These are phyloP conservation scores for Folsomia manolachei DNA, from an alignment of 2,888 invertebrate genomes.

Conservation along the genomic window DNA sequence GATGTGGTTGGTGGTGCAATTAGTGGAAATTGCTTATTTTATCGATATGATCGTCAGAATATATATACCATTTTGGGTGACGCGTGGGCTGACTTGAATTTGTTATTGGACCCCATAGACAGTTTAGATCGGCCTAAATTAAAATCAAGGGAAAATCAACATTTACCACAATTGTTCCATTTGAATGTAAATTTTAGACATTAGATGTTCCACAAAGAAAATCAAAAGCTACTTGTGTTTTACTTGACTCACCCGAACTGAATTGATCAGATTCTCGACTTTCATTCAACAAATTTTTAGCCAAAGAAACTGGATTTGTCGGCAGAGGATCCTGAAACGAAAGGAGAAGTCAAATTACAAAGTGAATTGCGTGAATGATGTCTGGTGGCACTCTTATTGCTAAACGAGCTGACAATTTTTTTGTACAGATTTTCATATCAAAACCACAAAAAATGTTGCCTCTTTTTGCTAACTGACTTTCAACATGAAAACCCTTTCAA, in stretches of 20 bases:
- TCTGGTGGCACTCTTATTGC: too few relatives aligned
- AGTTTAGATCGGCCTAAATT: slow-evolving; percentile 49
- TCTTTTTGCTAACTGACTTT: not conserved
- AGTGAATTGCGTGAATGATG: too few relatives aligned
- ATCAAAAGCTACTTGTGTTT: not conserved
- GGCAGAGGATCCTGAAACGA: slow-evolving; percentile 46
- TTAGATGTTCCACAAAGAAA: not conserved
- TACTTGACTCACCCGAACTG: slow-evolving; percentile 46
- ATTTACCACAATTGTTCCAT: slow-evolving; percentile 13
- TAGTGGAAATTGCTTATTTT: not conserved
- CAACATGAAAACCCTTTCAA: not conserved
- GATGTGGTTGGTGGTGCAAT: not conserved
- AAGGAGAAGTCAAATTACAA: not conserved
- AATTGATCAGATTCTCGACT: slow-evolving; percentile 50
- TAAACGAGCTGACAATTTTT: too few relatives aligned
- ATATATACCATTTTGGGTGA: slow-evolving; percentile 46
- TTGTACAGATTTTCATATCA: too few relatives aligned
- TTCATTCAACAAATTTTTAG: slow-evolving; percentile 44
- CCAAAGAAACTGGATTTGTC: slow-evolving; percentile 39
- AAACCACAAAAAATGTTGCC: too few relatives aligned
- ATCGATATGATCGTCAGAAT: not conserved
- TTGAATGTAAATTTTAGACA: not conserved
- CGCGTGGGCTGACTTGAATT: slow-evolving; percentile 50
- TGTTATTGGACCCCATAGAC: slow-evolving; percentile 49
- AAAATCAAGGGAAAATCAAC: slow-evolving; percentile 27